phyloP scores from a whole-genome alignment of 2,888 invertebrate genomes.

The Ormyrus rosae region DNA sequence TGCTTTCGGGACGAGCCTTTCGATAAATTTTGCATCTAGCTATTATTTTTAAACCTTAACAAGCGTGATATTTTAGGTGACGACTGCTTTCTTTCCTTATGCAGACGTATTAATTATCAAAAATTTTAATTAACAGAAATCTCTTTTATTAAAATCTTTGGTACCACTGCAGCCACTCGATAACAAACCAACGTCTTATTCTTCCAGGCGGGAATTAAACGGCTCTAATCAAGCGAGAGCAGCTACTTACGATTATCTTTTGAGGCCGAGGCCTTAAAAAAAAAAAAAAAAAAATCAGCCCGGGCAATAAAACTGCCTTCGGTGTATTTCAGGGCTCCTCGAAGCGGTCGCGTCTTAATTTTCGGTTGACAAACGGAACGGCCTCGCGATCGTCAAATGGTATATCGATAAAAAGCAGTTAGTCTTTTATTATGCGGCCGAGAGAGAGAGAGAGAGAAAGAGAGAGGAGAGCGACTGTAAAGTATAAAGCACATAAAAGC shows the following conservation, averaged over 20 bases:
- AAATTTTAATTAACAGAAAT: no score
- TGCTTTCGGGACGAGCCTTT: not conserved
- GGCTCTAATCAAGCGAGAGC: no score
- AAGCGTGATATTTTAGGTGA: no score
- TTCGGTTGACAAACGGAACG: constrained; percentile 49
- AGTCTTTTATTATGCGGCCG: constrained; percentile 49
- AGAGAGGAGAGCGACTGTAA: constrained; percentile 63
- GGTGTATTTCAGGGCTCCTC: not conserved
- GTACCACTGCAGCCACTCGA: no score
- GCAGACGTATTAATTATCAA: no score
- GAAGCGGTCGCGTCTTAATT: constrained; percentile 47
- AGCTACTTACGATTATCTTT: constrained; percentile 11
- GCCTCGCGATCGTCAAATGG: constrained; percentile 50
- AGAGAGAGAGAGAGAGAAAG: not conserved
- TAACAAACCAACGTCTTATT: no score
- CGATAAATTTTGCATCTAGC: no score
- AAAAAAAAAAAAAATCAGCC: not conserved
- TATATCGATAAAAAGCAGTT: constrained; percentile 54
- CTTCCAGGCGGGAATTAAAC: no score
- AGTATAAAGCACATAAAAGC: constrained; percentile 74
- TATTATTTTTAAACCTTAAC: no score
- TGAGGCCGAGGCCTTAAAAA: constrained; percentile 1
- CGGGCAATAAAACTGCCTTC: constrained; percentile 28
- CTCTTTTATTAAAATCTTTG: no score
- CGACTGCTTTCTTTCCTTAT: no score